Conservation (phyloP, 2,888 invertebrate species). For the Drosophila mimetica region DNA sequence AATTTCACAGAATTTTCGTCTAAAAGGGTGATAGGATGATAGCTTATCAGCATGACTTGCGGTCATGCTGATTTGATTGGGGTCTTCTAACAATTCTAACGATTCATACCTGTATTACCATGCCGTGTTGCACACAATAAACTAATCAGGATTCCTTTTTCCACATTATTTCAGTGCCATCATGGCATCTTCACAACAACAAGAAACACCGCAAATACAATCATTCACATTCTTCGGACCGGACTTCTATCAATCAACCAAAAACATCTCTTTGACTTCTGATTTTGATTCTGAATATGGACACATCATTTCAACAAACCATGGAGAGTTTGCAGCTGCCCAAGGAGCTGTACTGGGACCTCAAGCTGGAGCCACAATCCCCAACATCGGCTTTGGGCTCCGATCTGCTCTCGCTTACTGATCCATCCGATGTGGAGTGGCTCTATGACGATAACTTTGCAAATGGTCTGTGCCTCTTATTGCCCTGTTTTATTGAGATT, state of each 20-base stretch:
- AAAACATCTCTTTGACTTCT: slow-evolving; percentile 45
- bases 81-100: slow-evolving; percentile 31
- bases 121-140: slow-evolving; percentile 4
- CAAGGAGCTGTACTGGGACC: slow-evolving; percentile 82
- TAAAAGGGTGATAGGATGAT: not conserved
- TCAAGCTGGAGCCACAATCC: slow-evolving; percentile 83
- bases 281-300: slow-evolving; percentile 43
- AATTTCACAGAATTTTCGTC: slow-evolving; percentile 9
- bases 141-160: slow-evolving; percentile 20
- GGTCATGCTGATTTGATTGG: slow-evolving; percentile 20
- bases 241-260: slow-evolving; percentile 82
- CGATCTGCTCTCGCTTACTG: slow-evolving; percentile 81
- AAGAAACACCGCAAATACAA: slow-evolving; percentile 52
- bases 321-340: slow-evolving; percentile 84
- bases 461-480: slow-evolving; percentile 69
- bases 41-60: slow-evolving; percentile 31
- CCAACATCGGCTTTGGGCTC: slow-evolving; percentile 69
- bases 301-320: slow-evolving; percentile 52
- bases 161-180: slow-evolving; percentile 88
- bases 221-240: slow-evolving; percentile 87
- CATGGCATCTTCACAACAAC: slow-evolving; percentile 89
- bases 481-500: not conserved
- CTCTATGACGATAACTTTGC: slow-evolving; percentile 81
- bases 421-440: slow-evolving; percentile 57
- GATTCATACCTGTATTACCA: slow-evolving; percentile 35